Base-by-base conservation (phyloP, 37 sponge, comb jelly and placozoan genomes). In the Cladorhizidae sp. region DNA sequence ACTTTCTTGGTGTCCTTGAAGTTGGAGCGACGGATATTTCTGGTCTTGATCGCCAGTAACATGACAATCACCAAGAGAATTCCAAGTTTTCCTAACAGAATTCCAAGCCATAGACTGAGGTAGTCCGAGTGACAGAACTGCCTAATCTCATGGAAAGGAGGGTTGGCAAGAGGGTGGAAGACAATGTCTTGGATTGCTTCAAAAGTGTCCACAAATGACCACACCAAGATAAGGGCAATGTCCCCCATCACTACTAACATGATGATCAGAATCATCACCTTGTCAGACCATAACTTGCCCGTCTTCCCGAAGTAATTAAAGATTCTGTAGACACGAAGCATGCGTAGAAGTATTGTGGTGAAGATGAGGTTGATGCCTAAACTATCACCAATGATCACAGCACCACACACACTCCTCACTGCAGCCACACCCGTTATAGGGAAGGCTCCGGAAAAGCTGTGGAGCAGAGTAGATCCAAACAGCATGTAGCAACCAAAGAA, bases 1-100 rank as follows among this genome's bases (percentile, higher is more conserved):
- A 83, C 56, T 50, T 83, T 83, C 40, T 83, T 83, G 23, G 84
- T 83, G 57, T 83, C 84, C 52, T 75, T 83, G 69, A 83, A 83
- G 32, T 83, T 74, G 29, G 42, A 26, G 11, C 57, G 52, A 11
- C 36, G 32, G 1, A 83, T 83, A 40, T 75, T 83, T 54, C 84
- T 29, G 11, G 84, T 83, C 31, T 50, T 78, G 28, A 73, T 39
- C 1, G 86, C 74, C 15, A 79, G 61, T 22, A 78, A 73, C 11
- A 79, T 15, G 8, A 86, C 52, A 31, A 73, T 45, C 12, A 79
- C 56, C 0, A 72, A 62, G 18, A 83, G 42, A 15, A 81, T 62
- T 6, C 63, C 64, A 22, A 59, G 40, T 25, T 78, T 43, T 0
- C 29, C 62, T 3, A 81, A 21, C 11, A 72, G 28, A 14, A 81